These are phyloP conservation scores for Coelopa pilipes DNA, from an alignment of 2,888 invertebrate genomes.

Conservation along the genomic window DNA sequence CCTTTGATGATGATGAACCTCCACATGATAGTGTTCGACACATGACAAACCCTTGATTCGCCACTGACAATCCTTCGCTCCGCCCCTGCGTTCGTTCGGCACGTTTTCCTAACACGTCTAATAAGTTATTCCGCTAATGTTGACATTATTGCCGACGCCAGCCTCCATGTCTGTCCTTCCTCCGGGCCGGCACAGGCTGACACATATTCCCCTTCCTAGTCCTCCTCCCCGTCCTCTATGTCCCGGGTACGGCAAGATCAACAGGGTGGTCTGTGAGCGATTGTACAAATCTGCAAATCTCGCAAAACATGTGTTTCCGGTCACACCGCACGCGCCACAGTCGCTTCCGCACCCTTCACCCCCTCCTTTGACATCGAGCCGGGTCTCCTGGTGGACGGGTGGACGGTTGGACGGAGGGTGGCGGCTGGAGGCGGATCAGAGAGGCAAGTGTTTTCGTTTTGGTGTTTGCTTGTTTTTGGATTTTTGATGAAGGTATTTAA, in stretches of 20 bases:
- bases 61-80: not conserved
- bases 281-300: conserved; percentile 43
- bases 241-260: conserved; percentile 19
- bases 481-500: conserved; percentile 41
- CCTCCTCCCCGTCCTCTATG: conserved; percentile 37
- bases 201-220: conserved; percentile 36
- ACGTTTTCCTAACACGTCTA: conserved; percentile 49
- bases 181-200: conserved; percentile 13
- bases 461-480: conserved; percentile 60
- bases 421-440: conserved; percentile 42
- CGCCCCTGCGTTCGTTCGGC: conserved; percentile 38
- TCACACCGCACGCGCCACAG: conserved; percentile 59
- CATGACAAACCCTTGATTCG: too few species aligned
- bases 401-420: conserved; percentile 3
- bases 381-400: not conserved
- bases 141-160: conserved; percentile 50
- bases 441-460: conserved; percentile 44
- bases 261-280: conserved; percentile 26
- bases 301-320: conserved; percentile 66
- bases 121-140: conserved; percentile 55
- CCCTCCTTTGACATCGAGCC: not conserved
- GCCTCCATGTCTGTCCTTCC: conserved; percentile 35
- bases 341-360: not conserved
- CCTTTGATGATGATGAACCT: too few species aligned
- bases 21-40: too few species aligned